Conservation (phyloP, 2,888 invertebrate species). For the Calameuta filiformis region DNA sequence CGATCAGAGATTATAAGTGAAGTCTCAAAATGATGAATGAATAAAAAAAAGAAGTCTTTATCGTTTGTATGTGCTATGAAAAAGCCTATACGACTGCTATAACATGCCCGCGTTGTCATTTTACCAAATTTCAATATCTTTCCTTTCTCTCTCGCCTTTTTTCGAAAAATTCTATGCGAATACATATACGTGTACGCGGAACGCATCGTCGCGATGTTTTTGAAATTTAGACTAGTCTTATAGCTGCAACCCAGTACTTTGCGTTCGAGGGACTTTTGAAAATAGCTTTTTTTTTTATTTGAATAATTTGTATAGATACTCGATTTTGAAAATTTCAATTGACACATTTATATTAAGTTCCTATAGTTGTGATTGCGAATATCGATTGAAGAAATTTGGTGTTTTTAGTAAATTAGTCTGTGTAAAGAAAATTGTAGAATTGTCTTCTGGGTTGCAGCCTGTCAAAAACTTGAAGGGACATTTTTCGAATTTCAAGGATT, state of each 20-base stretch:
- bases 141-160: not conserved
- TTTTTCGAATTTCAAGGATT: not conserved
- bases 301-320: not conserved
- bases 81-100: not conserved
- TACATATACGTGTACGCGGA: not conserved
- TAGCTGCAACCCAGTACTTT: not conserved
- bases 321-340: not conserved
- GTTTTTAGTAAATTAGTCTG: not conserved
- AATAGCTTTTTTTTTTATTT: not conserved
- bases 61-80: constrained; percentile 28
- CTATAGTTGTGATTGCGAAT: not conserved
- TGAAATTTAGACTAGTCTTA: not conserved
- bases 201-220: not conserved
- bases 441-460: not conserved
- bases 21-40: not conserved
- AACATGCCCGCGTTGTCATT: not conserved
- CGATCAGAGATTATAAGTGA: constrained; percentile 5
- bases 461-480: not conserved
- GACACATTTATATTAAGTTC: not conserved
- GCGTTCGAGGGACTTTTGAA: not conserved
- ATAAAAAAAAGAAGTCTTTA: constrained; percentile 20
- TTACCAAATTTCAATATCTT: not conserved
- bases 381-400: not conserved
- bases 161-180: not conserved
- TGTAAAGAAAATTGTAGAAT: not conserved